Base-by-base conservation (phyloP, 2,797 vertebrate species). In the Antrozous pallidus region DNA sequence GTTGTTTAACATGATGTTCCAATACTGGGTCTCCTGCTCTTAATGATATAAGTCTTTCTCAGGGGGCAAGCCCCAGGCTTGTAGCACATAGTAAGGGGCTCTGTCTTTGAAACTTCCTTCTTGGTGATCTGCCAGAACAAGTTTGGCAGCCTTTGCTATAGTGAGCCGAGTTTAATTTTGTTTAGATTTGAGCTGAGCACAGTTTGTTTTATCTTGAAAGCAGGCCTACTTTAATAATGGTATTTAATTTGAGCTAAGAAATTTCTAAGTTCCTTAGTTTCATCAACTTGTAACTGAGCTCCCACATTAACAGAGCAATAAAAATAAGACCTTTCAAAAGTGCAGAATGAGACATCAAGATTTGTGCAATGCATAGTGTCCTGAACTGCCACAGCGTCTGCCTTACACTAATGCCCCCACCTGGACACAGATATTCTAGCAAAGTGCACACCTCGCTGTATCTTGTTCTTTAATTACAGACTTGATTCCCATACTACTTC, bases 381-480 rank as follows among this genome's bases (percentile, higher is more conserved):
- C 79, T 4, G 28, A 31, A 13, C 14, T 8, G 54, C 26, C 33
- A 2, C 0, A 3, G 61, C 0, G 1, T 38, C 40, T 14, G 61
- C 65, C 45, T 49, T 5, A 26, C 12, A 26, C 42, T 31, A 12
- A 13, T 33, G 42, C 1, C 38, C 31, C 56, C 6, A 1, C 63
- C 16, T 20, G 33, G 24, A 28, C 2, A 2, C 18, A 12, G 54
- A 36, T 9, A 2, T 11, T 24, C 47, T 24, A 61, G 51, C n/a
- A 33, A 12, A 12, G 36, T 4, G 3, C 26, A 5, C 24, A 1
- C 45, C 28, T 49, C 2, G 3, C 0, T 33, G 49, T 5, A 20
- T 61, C 86, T 51, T 24, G 38, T 42, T 78, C 69, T 71, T 69
- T 89, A 91, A 91, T 93, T 3, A 96, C 6, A 69, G 56, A 56